A percentile compares a stretch with the other conserved stretches of the same genome.
Conservation (phyloP, 2,888 invertebrate genomes). For the Nipponacmea schrenckii region DNA sequence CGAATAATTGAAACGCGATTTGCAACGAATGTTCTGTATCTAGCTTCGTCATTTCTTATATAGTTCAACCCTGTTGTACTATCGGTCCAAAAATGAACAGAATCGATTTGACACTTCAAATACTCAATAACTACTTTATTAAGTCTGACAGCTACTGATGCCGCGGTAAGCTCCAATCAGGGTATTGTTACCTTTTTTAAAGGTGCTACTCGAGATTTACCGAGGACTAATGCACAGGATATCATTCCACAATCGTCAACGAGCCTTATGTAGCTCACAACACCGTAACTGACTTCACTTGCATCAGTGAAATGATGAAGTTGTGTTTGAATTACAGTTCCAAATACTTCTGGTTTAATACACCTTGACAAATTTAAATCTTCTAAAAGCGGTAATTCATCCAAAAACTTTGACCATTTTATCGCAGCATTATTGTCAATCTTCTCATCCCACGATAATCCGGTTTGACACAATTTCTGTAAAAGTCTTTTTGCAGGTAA, state of each 20-base stretch:
- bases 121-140: conserved; percentile 21
- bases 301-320: conserved; percentile 35
- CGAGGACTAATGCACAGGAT: conserved; percentile 13
- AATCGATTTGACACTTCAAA: conserved; percentile 22
- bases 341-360: conserved; percentile 18
- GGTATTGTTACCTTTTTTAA: conserved; percentile 25
- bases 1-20: conserved; percentile 17
- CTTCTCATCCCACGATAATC: conserved; percentile 34
- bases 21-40: conserved; percentile 29
- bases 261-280: conserved; percentile 26
- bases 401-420: conserved; percentile 33
- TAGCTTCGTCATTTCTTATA: conserved; percentile 20
- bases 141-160: conserved; percentile 21
- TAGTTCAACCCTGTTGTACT: conserved; percentile 27
- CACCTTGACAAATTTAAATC: conserved; percentile 28
- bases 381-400: conserved; percentile 23
- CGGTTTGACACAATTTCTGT: conserved; percentile 29
- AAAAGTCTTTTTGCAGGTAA: conserved; percentile 29
- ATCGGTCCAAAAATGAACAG: conserved; percentile 25
- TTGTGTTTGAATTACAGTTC: conserved; percentile 13
- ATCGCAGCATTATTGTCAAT: conserved; percentile 13
- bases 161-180: conserved; percentile 21
- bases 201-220: conserved; percentile 28
- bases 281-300: conserved; percentile 27
- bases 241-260: conserved; percentile 16